Conservation (phyloP, 2,797 vertebrate species). For the Adelosebastes latens region DNA sequence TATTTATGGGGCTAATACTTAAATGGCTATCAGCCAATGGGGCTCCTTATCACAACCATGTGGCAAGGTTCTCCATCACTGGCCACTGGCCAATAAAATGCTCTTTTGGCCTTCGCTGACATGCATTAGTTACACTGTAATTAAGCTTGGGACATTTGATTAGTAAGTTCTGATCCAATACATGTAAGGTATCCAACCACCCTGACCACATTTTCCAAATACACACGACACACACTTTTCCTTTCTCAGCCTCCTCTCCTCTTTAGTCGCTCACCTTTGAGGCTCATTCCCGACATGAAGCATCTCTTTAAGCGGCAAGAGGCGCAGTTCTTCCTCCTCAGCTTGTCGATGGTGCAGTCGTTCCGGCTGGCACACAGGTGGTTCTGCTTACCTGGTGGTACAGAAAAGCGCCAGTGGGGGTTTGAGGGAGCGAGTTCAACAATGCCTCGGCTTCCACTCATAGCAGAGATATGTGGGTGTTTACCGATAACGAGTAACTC, state of each 20-base stretch:
- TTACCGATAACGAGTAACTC: constrained; percentile 64
- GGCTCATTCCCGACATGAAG: constrained; percentile 95
- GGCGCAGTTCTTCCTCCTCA: constrained; percentile 95
- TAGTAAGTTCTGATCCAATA: constrained; percentile 15
- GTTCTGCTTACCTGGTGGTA: constrained; percentile 91
- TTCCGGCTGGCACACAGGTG: constrained; percentile 96
- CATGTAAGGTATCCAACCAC: constrained; percentile 12
- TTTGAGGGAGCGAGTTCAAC: constrained; percentile 21
- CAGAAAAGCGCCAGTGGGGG: background rate
- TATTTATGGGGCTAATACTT: background rate
- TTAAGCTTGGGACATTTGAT: constrained; percentile 36
- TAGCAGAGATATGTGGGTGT: constrained; percentile 68
- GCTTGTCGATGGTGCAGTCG: constrained; percentile 96
- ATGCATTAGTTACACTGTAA: constrained; percentile 47
- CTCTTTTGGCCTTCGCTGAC: constrained; percentile 12
- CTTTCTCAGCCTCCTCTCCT: background rate
- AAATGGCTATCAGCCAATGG: background rate
- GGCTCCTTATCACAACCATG: constrained; percentile 22
- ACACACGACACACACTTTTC: background rate
- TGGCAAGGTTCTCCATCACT: constrained; percentile 4
- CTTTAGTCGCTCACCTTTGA: constrained; percentile 85
- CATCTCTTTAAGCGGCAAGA: constrained; percentile 94
- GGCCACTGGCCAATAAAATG: background rate
- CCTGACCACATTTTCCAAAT: background rate
- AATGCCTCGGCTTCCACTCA: constrained; percentile 40